These are phyloP conservation scores for Oscheius onirici DNA, from an alignment of 2,888 invertebrate species.

Conservation along the genomic window DNA sequence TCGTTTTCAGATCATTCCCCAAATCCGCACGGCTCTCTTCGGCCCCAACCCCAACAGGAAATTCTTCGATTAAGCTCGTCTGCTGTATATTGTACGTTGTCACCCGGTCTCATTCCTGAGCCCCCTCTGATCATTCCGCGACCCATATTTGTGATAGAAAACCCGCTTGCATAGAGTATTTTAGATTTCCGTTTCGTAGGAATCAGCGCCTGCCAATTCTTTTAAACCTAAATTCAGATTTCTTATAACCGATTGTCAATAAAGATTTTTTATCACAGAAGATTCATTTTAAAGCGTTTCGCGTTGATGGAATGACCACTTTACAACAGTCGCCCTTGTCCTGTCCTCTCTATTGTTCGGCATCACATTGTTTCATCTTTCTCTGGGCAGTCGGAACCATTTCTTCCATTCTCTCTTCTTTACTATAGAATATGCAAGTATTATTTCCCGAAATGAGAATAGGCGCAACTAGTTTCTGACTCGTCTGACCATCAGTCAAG, in stretches of 20 bases:
- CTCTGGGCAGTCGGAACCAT: neutral
- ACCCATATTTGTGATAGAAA: conserved; percentile 11
- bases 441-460: neutral
- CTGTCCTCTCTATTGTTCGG: conserved; percentile 5
- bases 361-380: neutral
- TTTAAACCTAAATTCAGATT: neutral
- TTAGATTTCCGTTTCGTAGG: neutral
- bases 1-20: conserved; percentile 82
- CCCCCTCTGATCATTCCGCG: conserved; percentile 24
- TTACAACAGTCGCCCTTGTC: conserved; percentile 22
- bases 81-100: conserved; percentile 19
- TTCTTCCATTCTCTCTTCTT: neutral
- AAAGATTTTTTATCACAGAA: neutral
- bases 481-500: neutral
- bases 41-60: conserved; percentile 94
- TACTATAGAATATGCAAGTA: neutral
- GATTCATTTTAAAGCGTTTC: neutral
- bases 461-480: neutral
- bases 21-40: conserved; percentile 92
- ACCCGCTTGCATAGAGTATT: neutral
- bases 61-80: conserved; percentile 77
- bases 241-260: neutral
- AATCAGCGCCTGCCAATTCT: neutral
- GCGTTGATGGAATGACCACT: conserved; percentile 9
- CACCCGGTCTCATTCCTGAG: conserved; percentile 14